These are phyloP conservation scores for Drosophila virilis DNA, from an alignment of 1,140 invertebrate genomes.

Conservation along the genomic window DNA sequence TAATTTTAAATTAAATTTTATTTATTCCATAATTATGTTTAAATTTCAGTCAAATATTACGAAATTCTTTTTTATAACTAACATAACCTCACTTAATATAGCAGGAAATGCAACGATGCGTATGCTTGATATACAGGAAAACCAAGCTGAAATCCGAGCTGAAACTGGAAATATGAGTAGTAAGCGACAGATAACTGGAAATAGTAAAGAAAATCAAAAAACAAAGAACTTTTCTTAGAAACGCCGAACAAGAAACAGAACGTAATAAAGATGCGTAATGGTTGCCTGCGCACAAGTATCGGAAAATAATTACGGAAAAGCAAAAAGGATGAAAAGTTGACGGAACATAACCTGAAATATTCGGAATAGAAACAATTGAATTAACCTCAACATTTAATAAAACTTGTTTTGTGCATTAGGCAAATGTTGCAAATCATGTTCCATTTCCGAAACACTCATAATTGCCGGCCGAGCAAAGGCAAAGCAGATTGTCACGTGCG, in stretches of 20 bases:
- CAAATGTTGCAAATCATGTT: conserved; percentile 12
- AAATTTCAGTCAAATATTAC: no score
- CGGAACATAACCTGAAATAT: conserved; percentile 6
- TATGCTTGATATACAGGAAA: conserved; percentile 3
- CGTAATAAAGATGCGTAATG: conserved; percentile 79
- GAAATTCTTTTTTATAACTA: neutral
- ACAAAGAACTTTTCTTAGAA: conserved; percentile 24
- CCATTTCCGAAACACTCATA: conserved; percentile 6
- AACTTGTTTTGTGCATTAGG: neutral
- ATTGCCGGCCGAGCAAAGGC: neutral
- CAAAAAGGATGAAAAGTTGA: conserved; percentile 8
- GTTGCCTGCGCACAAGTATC: conserved; percentile 73
- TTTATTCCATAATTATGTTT: no score
- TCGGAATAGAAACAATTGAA: neutral
- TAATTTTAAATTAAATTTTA: neutral
- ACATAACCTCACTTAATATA: neutral
- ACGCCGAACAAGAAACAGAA: conserved; percentile 48
- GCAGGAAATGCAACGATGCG: conserved; percentile 12
- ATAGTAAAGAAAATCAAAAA: conserved; percentile 17
- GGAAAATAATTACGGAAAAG: conserved; percentile 71
- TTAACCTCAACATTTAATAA: neutral
- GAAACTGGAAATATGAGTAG: neutral
- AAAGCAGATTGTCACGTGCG: conserved; percentile 38
- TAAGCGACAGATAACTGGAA: conserved; percentile 3
- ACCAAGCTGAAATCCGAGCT: neutral